These are phyloP conservation scores for Ceratina japonica DNA, from an alignment of 1,140 invertebrate species.

Conservation along the genomic window DNA sequence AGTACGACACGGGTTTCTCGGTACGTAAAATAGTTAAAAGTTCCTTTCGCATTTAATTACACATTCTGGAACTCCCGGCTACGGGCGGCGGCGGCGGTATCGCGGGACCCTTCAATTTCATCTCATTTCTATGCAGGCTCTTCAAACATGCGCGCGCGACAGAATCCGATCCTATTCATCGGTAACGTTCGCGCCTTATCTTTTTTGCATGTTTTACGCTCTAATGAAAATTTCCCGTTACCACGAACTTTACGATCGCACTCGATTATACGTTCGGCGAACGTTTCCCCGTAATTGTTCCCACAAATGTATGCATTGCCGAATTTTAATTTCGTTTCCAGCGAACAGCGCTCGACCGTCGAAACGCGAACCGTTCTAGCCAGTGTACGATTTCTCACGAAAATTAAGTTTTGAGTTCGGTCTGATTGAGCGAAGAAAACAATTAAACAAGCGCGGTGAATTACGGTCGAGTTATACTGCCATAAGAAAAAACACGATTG, in stretches of 20 bases:
- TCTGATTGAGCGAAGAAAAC: no score
- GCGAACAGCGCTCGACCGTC: neutral
- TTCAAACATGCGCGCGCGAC: slow-evolving; percentile 18
- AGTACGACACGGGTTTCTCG: neutral
- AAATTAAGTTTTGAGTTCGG: no score
- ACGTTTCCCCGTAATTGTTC: neutral
- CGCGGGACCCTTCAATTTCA: slow-evolving; percentile 32
- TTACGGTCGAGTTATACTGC: no score
- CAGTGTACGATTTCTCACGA: no score
- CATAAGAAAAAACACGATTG: no score
- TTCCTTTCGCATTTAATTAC: slow-evolving; percentile 44
- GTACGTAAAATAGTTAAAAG: slow-evolving; percentile 26
- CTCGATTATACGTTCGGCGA: neutral
- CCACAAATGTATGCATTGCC: neutral
- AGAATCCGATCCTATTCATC: slow-evolving; percentile 13
- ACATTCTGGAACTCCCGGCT: slow-evolving; percentile 28
- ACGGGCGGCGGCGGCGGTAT: neutral
- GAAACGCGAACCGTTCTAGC: no score
- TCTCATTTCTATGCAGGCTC: slow-evolving; percentile 34
- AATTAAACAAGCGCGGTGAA: no score
- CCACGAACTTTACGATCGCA: neutral
- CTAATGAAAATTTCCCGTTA: slow-evolving; percentile 18
- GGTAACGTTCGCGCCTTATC: slow-evolving; percentile 7
- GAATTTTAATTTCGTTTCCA: neutral
- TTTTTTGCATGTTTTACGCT: slow-evolving; percentile 15